Base-by-base conservation (phyloP, 92 coral and sea anemone genomes). In the Phenganax marumi region DNA sequence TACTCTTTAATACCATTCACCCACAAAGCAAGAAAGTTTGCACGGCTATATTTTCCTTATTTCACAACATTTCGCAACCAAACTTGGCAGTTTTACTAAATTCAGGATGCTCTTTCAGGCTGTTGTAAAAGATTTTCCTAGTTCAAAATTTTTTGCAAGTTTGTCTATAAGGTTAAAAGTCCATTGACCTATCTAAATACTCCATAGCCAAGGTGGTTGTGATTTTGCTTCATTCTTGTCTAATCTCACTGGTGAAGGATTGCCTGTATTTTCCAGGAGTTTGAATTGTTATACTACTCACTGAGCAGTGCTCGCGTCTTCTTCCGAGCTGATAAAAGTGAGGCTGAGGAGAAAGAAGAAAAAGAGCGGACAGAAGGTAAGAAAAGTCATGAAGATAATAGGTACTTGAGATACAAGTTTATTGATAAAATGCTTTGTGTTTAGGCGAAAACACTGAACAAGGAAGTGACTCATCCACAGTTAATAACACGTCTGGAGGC, bases 261-360 rank as follows among this genome's bases (percentile, higher is more conserved):
- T 24, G 79, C 69, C 6, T 70, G 46, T 19, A 24, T 21, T 53
- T 76, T 46, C 4, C 76, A 91, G 91, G 98, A 95, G 80, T 95
- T 95, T 75, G 98, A 95, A 87, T 80, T 95, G 80, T 91, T 95
- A 8, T 92, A 90, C 90, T 95, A 92, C 88, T 95, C 98, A 18
- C 84, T 95, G 72, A 95, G 93, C 86, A 95, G 98, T 64, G 98
- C 98, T 10, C 77, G 98, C 52, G 93, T 95, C 80, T 95, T 95
- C 92, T 95, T 95, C 87, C 90, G 97, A 50, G 98, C 98, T 25
- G 98, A 95, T 88, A 95, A 92, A 81, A 95, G 97, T 22, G 98
- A 97, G 5, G 90, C 89, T n/a, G 98, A 95, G 81, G 98, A 95
- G 88, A 92, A 91, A 71, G 98, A 90, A 75, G 89, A 86, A 58